phyloP scores from a whole-genome alignment of 2,113 vertebrate genomes.

The Cyphomyrus discorhynchus region DNA sequence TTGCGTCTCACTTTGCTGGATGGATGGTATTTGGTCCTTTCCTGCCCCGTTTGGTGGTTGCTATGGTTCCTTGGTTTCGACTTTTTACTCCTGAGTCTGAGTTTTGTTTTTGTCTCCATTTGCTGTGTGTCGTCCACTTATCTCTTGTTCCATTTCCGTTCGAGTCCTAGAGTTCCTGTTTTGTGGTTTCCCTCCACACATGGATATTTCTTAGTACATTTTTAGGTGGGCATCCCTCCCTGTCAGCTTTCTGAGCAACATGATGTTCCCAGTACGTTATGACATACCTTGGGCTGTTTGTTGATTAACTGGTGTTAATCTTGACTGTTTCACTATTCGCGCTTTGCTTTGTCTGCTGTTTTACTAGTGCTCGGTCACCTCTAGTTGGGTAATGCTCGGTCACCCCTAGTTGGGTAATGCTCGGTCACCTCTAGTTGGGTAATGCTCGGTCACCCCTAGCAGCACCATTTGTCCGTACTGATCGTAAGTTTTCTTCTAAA shows the following conservation, averaged over 20 bases:
- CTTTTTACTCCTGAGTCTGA: background rate
- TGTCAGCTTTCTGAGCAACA: background rate
- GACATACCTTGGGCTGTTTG: background rate
- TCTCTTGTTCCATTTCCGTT: background rate
- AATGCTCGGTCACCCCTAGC: background rate
- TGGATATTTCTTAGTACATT: background rate
- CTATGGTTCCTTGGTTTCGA: background rate
- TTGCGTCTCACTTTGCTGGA: background rate
- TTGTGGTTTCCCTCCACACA: background rate
- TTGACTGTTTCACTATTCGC: background rate
- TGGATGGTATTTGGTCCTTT: background rate
- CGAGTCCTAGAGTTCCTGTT: background rate
- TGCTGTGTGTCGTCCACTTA: background rate
- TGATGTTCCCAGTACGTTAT: background rate
- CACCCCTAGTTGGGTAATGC: too few species aligned
- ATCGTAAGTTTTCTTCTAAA: background rate
- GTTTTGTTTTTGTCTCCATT: background rate
- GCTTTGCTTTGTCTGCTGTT: background rate
- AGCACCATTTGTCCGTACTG: background rate
- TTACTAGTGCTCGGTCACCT: background rate
- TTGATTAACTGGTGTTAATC: background rate
- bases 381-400: background rate
- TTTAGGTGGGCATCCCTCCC: background rate
- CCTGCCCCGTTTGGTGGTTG: background rate
- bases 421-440: background rate